Evolutionary conservation across 2,113 vertebrate species (phyloP).

Genomic region (Struthio camelus): DNA sequence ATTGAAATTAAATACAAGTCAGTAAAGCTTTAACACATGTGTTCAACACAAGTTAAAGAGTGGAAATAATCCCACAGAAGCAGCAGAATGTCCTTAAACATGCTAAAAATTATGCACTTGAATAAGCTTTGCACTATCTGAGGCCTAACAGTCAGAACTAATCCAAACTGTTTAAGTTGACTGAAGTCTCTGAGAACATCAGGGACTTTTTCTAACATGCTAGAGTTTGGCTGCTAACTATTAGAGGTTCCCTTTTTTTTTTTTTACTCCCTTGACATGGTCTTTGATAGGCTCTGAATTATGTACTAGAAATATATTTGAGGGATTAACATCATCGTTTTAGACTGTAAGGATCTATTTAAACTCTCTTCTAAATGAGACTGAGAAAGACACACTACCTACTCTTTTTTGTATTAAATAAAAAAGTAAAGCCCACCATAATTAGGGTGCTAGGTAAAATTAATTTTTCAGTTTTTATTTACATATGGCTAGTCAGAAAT

Average conservation of each 20-base stretch:
- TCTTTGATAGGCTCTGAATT: not conserved
- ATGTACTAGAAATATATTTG: not conserved
- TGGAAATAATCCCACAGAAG: not conserved
- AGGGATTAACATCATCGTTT: not conserved
- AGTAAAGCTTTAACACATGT: not conserved
- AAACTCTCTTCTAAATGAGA: not conserved
- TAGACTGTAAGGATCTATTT: not conserved
- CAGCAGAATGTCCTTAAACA: not conserved
- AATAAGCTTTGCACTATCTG: too few species aligned
- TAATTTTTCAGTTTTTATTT: not conserved
- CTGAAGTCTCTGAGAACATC: not conserved
- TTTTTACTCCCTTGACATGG: not conserved
- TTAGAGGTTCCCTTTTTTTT: too few species aligned
- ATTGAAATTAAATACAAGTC: not conserved
- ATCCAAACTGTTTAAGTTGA: not conserved
- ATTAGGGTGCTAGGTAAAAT: not conserved
- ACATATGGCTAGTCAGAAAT: not conserved
- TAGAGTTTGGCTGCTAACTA: not conserved
- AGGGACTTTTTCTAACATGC: too few species aligned
- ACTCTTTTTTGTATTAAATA: not conserved
- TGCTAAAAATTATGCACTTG: not conserved
- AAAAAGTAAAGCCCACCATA: not conserved
- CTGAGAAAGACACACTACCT: not conserved
- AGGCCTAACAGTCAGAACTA: too few species aligned
- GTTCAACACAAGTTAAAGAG: not conserved